Percentiles rank a stretch among this genome's conserved stretches.
Evolutionary conservation across 2,113 vertebrate genomes (phyloP).

Genomic region (Lathamus discolor): DNA sequence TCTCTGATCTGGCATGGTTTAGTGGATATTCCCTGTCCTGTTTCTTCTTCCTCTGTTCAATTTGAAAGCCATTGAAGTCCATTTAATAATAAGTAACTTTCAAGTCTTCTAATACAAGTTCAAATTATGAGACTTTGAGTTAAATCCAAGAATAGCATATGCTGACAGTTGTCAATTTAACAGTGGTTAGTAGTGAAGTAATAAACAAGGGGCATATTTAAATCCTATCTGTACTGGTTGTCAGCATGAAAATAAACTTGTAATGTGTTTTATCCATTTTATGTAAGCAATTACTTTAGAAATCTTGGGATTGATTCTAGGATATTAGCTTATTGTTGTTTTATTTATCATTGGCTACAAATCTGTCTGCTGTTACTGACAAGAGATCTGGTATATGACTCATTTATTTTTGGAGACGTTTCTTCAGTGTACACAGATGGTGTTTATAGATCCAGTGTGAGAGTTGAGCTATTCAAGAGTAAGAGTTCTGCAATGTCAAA

Average conservation of each 20-base stretch:
- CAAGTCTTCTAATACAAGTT: not conserved
- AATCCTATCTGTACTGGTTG: not conserved
- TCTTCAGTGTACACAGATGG: slow-evolving; percentile 40
- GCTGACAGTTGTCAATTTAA: not conserved
- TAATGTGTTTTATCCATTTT: not conserved
- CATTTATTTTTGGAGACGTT: slow-evolving; percentile 54
- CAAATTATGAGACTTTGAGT: not conserved
- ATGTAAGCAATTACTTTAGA: not conserved
- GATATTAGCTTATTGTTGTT: slow-evolving; percentile 5
- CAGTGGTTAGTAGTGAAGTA: not conserved
- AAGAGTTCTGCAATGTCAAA: not conserved
- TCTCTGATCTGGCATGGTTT: not conserved
- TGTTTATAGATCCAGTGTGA: slow-evolving; percentile 21
- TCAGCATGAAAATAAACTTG: not conserved
- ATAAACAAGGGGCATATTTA: not conserved
- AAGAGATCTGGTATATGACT: slow-evolving; percentile 27
- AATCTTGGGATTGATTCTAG: not conserved
- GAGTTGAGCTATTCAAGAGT: not conserved
- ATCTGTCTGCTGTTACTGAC: not conserved
- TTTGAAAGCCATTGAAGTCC: not conserved
- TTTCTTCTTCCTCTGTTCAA: not conserved
- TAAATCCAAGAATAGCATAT: not conserved
- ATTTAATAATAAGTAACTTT: not conserved
- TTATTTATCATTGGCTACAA: slow-evolving; percentile 31
- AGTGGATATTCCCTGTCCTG: not conserved